phyloP scores from a whole-genome alignment of 2,113 vertebrate species.

The Vanacampus margaritifer region DNA sequence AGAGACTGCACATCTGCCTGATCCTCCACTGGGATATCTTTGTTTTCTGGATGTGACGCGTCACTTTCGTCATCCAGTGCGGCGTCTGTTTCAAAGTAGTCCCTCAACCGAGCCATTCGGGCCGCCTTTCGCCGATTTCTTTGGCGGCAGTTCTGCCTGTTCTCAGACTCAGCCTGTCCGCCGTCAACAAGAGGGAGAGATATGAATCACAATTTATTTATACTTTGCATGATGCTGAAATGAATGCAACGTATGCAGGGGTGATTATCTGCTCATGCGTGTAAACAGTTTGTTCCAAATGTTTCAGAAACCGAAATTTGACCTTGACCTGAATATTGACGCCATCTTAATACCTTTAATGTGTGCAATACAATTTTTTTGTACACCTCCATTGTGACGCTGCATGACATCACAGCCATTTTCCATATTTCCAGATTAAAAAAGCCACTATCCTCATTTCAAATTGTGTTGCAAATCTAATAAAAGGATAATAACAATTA shows the following conservation, averaged over 20 bases:
- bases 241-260: too few species aligned
- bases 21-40: slow-evolving; percentile 2
- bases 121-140: slow-evolving; percentile 55
- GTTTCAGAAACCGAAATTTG: too few species aligned
- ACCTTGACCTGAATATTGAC: too few species aligned
- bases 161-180: slow-evolving; percentile 66
- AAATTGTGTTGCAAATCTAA: background rate
- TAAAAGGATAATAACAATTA: background rate
- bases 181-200: slow-evolving; percentile 33
- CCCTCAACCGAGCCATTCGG: slow-evolving; percentile 48
- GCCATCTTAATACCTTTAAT: too few species aligned
- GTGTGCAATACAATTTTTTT: too few species aligned
- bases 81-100: slow-evolving; percentile 49
- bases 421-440: too few species aligned
- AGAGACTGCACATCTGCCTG: background rate
- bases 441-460: too few species aligned
- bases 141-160: slow-evolving; percentile 32
- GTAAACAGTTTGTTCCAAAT: too few species aligned
- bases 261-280: too few species aligned
- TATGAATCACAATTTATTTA: background rate
- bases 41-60: slow-evolving; percentile 10
- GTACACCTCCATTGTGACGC: too few species aligned
- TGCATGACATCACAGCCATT: too few species aligned
- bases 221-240: background rate
- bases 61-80: slow-evolving; percentile 15